These are phyloP conservation scores for Augiades crinisus DNA, from an alignment of 2,888 invertebrate genomes.

Conservation along the genomic window DNA sequence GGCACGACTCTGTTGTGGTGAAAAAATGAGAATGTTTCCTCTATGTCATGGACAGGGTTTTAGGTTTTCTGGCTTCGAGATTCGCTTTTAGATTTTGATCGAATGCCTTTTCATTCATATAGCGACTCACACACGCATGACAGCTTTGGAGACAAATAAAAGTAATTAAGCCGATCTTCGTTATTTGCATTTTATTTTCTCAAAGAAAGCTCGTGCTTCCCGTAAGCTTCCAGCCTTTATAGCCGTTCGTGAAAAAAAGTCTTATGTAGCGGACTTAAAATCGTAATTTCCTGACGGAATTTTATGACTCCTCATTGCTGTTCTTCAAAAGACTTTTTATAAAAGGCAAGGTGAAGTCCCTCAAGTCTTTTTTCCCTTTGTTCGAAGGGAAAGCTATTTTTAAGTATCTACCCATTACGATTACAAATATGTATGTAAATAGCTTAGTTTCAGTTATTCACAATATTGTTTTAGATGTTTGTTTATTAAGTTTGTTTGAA, in stretches of 20 bases:
- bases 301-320: constrained; percentile 6
- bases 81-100: background rate
- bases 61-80: background rate
- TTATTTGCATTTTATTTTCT: constrained; percentile 13
- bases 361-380: background rate
- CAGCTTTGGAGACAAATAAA: constrained; percentile 17
- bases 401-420: too few species aligned
- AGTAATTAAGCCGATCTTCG: constrained; percentile 9
- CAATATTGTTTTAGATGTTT: too few species aligned
- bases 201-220: constrained; percentile 12
- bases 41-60: background rate
- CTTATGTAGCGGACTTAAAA: constrained; percentile 18
- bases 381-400: too few species aligned
- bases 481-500: too few species aligned
- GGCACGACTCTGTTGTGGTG: constrained; percentile 40
- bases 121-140: background rate
- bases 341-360: constrained; percentile 3
- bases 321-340: constrained; percentile 10
- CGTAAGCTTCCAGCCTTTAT: constrained; percentile 16
- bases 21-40: constrained; percentile 41
- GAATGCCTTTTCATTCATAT: background rate
- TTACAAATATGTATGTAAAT: too few species aligned
- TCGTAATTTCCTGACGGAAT: constrained; percentile 15
- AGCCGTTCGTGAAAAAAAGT: constrained; percentile 11
- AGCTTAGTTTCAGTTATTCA: too few species aligned